phyloP scores from a whole-genome alignment of 2,888 invertebrate species.

The Bursaphelenchus okinawaensis region DNA sequence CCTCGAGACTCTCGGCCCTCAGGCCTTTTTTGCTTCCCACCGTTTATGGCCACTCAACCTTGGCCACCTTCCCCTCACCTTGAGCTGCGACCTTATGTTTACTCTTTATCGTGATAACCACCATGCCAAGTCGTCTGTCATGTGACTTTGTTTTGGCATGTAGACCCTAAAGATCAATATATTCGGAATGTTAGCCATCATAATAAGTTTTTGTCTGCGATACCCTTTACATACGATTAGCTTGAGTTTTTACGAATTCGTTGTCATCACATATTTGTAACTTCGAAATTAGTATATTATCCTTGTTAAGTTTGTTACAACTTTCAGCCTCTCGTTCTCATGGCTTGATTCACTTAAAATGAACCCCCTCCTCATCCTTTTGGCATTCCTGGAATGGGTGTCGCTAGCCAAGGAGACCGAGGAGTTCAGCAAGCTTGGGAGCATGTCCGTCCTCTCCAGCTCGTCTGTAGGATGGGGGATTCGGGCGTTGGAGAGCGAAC shows the following conservation, averaged over 20 bases:
- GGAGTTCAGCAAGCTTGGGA: constrained; percentile 20
- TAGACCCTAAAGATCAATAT: too few relatives aligned
- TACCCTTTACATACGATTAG: too few relatives aligned
- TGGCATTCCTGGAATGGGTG: neutral
- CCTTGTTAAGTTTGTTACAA: too few relatives aligned
- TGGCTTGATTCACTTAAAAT: neutral
- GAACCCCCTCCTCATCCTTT: neutral
- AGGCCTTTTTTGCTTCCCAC: neutral
- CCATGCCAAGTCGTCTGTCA: too few relatives aligned
- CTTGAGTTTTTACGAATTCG: too few relatives aligned
- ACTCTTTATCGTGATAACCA: too few relatives aligned
- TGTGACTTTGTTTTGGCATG: too few relatives aligned
- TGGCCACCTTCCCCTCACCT: neutral
- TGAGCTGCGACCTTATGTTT: too few relatives aligned
- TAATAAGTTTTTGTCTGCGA: too few relatives aligned
- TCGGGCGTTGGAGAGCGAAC: constrained; percentile 17
- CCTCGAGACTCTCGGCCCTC: neutral
- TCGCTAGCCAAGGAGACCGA: neutral
- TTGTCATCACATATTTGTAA: too few relatives aligned
- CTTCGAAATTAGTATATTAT: too few relatives aligned
- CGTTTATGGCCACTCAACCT: neutral
- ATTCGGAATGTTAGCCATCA: too few relatives aligned
- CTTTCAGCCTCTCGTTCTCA: neutral
- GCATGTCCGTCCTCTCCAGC: constrained; percentile 15
- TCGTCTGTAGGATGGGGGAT: constrained; percentile 23